These are phyloP conservation scores for Copsychus sechellarum DNA, from an alignment of 2,113 vertebrate genomes.

Conservation along the genomic window DNA sequence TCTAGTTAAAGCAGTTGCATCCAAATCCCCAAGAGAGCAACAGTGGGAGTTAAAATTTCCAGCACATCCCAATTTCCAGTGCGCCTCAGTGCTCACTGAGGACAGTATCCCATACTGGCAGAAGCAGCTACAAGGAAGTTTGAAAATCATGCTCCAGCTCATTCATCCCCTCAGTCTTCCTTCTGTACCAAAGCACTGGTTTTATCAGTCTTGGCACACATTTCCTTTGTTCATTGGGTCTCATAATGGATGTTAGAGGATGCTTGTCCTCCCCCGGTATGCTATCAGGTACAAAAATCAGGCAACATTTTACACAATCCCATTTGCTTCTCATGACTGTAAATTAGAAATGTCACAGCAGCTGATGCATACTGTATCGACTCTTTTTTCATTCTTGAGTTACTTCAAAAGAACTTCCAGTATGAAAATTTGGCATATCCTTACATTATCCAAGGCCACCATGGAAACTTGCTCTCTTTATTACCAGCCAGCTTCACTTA, in stretches of 20 bases:
- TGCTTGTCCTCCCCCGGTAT: rapidly evolving
- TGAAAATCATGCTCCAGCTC: not conserved
- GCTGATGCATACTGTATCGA: not conserved
- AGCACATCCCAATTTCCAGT: not conserved
- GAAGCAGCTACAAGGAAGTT: not conserved
- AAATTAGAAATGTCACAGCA: not conserved
- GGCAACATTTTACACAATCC: not conserved
- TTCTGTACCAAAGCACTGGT: not conserved
- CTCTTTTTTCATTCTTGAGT: not conserved
- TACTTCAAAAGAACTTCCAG: not conserved
- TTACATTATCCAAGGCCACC: not conserved
- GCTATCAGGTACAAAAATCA: not conserved
- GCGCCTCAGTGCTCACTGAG: not conserved
- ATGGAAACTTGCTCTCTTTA: not conserved
- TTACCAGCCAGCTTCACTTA: not conserved
- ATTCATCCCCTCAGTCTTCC: not conserved
- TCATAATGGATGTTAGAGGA: not conserved
- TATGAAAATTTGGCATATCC: not conserved
- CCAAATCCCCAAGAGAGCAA: not conserved
- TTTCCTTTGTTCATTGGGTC: not conserved
- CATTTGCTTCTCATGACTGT: not conserved
- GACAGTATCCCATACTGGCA: not conserved
- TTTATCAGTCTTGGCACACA: not conserved
- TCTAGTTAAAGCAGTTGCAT: not conserved
- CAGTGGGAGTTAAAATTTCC: not conserved